Percentiles rank a stretch among this genome's conserved stretches.
Evolutionary conservation across 2,797 vertebrate species (phyloP).

Genomic region (Fistularia tabacaria): DNA sequence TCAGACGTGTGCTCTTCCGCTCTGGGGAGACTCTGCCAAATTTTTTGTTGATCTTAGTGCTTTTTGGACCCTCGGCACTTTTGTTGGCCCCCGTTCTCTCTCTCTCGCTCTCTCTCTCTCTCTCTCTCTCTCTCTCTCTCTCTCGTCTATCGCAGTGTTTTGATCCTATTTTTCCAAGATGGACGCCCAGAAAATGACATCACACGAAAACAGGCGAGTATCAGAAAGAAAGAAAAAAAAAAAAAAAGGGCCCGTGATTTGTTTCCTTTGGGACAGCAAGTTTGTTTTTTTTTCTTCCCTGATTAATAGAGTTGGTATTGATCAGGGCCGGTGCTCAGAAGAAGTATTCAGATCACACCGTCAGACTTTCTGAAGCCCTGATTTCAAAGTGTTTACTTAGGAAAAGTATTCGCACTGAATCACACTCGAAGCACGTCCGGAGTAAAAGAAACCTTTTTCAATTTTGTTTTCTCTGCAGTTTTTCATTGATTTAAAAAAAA

Average conservation of each 20-base stretch:
- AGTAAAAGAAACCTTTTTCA: too few species aligned
- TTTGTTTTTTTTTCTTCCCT: conserved; percentile 28
- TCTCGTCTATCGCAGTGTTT: conserved; percentile 20
- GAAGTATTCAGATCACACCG: too few species aligned
- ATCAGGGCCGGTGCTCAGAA: not conserved
- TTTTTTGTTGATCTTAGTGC: conserved; percentile 58
- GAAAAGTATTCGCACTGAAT: too few species aligned
- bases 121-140: too few species aligned
- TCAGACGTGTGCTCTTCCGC: too few species aligned
- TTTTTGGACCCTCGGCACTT: conserved; percentile 73
- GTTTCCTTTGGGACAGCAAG: conserved; percentile 27
- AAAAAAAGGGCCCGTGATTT: conserved; percentile 10
- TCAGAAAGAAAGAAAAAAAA: conserved; percentile 24
- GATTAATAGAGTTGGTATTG: conserved; percentile 37
- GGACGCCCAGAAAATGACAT: conserved; percentile 52
- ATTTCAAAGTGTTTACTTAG: too few species aligned
- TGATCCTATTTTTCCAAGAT: conserved; percentile 43
- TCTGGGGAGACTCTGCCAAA: conserved; percentile 58
- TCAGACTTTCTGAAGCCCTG: too few species aligned
- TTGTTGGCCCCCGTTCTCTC: conserved; percentile 24
- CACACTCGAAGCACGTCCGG: too few species aligned
- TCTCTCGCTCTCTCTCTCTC: too few species aligned
- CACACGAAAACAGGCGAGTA: conserved; percentile 12
- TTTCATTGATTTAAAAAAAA: too few species aligned
- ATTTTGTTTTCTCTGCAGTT: too few species aligned